phyloP scores from a whole-genome alignment of 2,797 vertebrate genomes.

The Sebastiscus tertius region DNA sequence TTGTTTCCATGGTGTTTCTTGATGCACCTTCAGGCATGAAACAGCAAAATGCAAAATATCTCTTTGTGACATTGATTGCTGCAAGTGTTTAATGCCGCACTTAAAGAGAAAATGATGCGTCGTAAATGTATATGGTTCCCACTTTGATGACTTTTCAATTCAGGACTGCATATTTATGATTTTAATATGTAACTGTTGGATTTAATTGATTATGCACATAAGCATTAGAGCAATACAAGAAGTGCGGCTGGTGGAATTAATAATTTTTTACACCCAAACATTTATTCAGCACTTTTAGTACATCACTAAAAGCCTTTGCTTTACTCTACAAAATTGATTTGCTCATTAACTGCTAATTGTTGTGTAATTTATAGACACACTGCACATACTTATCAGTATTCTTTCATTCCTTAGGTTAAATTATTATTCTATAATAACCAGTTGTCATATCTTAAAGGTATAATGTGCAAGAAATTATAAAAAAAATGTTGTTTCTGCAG shows the following conservation, averaged over 20 bases:
- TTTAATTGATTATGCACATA: constrained; percentile 5
- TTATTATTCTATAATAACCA: not conserved
- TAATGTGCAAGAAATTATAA: no score
- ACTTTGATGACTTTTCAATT: not conserved
- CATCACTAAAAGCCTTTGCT: constrained; percentile 21
- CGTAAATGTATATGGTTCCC: not conserved
- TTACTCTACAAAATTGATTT: constrained; percentile 2
- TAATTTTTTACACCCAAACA: constrained; percentile 20
- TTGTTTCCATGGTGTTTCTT: constrained; percentile 57
- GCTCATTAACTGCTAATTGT: not conserved
- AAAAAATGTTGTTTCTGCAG: no score
- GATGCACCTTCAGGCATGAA: constrained; percentile 52
- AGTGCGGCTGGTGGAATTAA: constrained; percentile 23
- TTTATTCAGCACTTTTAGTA: constrained; percentile 10
- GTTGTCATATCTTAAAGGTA: not conserved
- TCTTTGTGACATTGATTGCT: constrained; percentile 37
- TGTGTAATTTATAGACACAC: constrained; percentile 4
- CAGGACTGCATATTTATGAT: not conserved
- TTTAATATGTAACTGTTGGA: constrained; percentile 3
- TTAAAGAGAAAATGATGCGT: constrained; percentile 7
- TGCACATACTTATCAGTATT: not conserved
- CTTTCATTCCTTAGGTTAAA: not conserved
- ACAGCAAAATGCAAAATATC: constrained; percentile 43
- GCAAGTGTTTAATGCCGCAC: constrained; percentile 9
- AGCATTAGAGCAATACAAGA: not conserved